Percentiles rank a stretch among this genome's conserved stretches.
These are phyloP conservation scores for Conus canariensis DNA, from an alignment of 2,888 invertebrate species.

Conservation along the genomic window DNA sequence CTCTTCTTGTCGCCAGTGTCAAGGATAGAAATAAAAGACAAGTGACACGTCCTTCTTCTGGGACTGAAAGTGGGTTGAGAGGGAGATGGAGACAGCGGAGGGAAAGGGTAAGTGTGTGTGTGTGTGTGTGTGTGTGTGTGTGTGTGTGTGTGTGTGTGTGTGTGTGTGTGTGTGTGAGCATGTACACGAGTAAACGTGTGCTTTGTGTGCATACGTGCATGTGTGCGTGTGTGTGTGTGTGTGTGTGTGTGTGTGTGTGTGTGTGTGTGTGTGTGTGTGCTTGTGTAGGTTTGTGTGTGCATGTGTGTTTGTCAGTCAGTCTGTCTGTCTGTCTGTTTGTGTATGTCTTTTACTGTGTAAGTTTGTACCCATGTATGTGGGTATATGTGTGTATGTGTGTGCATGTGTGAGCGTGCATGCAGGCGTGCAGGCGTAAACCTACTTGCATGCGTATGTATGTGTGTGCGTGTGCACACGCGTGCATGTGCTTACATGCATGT, in stretches of 20 bases:
- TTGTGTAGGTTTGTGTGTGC: too few species aligned
- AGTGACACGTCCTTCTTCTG: too few species aligned
- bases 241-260: constrained; percentile 10
- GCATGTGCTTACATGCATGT: neutral
- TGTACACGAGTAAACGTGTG: neutral
- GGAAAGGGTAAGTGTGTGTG: too few species aligned
- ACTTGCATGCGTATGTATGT: neutral
- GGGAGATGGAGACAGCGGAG: too few species aligned
- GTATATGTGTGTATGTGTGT: neutral
- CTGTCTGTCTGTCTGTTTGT: neutral
- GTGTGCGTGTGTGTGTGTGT: neutral
- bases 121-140: too few species aligned
- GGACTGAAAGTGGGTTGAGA: too few species aligned
- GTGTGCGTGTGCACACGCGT: neutral
- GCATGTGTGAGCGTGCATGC: neutral
- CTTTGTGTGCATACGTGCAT: neutral
- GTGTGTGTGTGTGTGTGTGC: neutral
- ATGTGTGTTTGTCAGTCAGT: neutral
- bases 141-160: too few species aligned
- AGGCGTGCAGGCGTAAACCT: neutral
- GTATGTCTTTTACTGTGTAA: neutral
- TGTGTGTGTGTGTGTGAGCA: too few species aligned
- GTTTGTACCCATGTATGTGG: too few species aligned
- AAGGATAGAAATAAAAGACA: too few species aligned
- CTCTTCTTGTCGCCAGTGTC: too few species aligned